Evolutionary conservation across 2,888 invertebrate genomes (phyloP).

Genomic region (Latrodectus hesperus): DNA sequence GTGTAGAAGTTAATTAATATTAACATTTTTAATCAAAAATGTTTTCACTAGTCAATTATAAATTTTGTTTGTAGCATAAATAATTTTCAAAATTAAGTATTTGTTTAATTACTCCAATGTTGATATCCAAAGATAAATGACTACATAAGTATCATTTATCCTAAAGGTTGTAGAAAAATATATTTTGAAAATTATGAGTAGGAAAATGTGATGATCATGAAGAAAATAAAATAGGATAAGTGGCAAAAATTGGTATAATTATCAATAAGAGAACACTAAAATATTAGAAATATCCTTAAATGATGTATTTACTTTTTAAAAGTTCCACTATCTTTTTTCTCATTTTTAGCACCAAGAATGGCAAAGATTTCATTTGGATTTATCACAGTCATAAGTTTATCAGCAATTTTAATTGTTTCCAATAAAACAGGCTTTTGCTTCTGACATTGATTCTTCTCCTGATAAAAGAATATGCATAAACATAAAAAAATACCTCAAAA

Average conservation of each 20-base stretch:
- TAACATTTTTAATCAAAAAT: too few species aligned
- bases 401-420: slow-evolving; percentile 80
- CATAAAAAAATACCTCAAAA: background rate
- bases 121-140: too few species aligned
- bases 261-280: background rate
- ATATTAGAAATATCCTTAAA: background rate
- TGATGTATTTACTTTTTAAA: slow-evolving; percentile 56
- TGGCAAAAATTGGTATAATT: background rate
- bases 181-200: background rate
- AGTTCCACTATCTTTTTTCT: slow-evolving; percentile 75
- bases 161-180: slow-evolving; percentile 3
- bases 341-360: slow-evolving; percentile 88
- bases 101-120: too few species aligned
- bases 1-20: too few species aligned
- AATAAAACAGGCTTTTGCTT: slow-evolving; percentile 70
- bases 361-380: slow-evolving; percentile 87
- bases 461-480: background rate
- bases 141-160: too few species aligned
- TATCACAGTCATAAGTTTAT: slow-evolving; percentile 82
- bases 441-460: background rate
- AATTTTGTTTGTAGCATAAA: too few species aligned
- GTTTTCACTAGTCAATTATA: too few species aligned
- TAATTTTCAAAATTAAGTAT: too few species aligned
- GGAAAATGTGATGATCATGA: background rate
- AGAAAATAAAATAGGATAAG: background rate